Evolutionary conservation across 2,888 invertebrate species (phyloP).

Genomic region (Eupithecia tripunctaria): DNA sequence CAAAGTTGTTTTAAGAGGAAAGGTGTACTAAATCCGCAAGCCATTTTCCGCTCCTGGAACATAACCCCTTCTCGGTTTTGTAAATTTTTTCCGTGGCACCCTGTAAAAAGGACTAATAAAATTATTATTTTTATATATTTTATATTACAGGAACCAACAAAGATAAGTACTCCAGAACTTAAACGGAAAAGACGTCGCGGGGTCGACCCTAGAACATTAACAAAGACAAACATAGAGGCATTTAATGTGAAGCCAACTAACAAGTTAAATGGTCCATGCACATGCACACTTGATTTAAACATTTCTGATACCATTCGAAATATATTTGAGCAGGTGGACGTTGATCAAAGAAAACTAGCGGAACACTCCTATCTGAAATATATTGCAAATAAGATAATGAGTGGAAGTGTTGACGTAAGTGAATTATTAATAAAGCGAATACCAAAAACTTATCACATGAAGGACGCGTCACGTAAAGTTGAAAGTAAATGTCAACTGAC

Average conservation of each 20-base stretch:
- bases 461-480: no score
- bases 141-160: conserved; percentile 60
- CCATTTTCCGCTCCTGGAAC: no score
- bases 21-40: no score
- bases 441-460: no score
- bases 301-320: conserved; percentile 75
- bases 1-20: not conserved
- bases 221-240: conserved; percentile 72
- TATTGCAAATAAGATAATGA: conserved; percentile 73
- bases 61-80: not conserved
- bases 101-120: not conserved
- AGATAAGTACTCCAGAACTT: conserved; percentile 54
- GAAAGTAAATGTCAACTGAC: no score
- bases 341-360: conserved; percentile 70
- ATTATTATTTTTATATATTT: not conserved
- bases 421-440: not conserved
- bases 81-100: no score
- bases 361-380: conserved; percentile 73
- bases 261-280: conserved; percentile 67
- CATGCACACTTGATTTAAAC: conserved; percentile 72
- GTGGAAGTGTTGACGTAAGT: conserved; percentile 66
- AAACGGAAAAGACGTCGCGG: conserved; percentile 56
- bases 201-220: conserved; percentile 58
- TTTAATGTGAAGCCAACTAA: conserved; percentile 69
- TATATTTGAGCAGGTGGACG: conserved; percentile 77